Base-by-base conservation (phyloP, 2,113 vertebrate genomes). In the Bubo bubo region DNA sequence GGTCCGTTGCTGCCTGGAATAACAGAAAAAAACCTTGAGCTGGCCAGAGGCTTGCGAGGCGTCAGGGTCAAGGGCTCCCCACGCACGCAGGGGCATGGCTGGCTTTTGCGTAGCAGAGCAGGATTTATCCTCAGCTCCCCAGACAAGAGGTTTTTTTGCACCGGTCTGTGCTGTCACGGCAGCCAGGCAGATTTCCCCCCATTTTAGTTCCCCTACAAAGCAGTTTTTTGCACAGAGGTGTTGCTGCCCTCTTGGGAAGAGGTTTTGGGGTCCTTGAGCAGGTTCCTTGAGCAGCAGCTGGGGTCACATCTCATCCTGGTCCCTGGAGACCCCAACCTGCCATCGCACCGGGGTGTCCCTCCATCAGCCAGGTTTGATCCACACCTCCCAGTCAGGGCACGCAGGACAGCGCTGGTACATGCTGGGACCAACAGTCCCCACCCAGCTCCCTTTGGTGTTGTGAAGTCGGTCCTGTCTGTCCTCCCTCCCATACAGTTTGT, bases 221-320 rank as follows among this genome's bases (percentile, higher is more conserved):
- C 91, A 75, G 88, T 77, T 70, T 90, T 97, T 93, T 88, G 85
- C 79, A 90, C 79, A 91, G 47, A 87, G 56, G 19, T 56, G 34
- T 82, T 70, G 81, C 75, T 91, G 79, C 47, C 4, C 53, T 64
- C 50, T 41, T 88, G 85, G 68, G 49, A 92, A 73, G 68, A 73
- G 39, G 37, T 79, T 89, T 43, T 66, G 47, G 52, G 49, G 56
- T 62, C 63, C 45, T 41, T 6, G 41, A 81, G 89, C 68, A 60
- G 66, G 77, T 92, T 84, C 35, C 76, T 32, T 53, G 23, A 16
- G 67, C 79, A 64, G 77, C 41, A 79, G 28, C 52, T 62, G 59
- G 67, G 35, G 28, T 56, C 79, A 15, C 66, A 79, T 35, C 88
- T 63, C 74, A 35, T 32, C 47, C 39, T 16, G 20, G 5, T 70